These are phyloP conservation scores for Triplophysa tibetana DNA, from an alignment of 2,113 vertebrate genomes.

Conservation along the genomic window DNA sequence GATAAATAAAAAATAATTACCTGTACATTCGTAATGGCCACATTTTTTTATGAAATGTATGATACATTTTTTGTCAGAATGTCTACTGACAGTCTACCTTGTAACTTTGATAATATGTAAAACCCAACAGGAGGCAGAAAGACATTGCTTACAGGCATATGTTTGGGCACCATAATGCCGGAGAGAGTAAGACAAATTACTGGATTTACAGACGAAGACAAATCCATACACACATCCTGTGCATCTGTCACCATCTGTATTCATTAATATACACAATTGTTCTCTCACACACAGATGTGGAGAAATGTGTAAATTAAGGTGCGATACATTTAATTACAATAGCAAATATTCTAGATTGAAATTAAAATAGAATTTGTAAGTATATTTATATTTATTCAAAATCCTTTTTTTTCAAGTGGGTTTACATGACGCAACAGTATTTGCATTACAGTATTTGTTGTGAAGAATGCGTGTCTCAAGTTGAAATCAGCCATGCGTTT, in stretches of 20 bases:
- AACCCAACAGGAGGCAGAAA: not conserved
- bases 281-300: constrained; percentile 27
- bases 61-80: too few relatives aligned
- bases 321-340: constrained; percentile 1
- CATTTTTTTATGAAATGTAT: too few relatives aligned
- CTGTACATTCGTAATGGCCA: too few relatives aligned
- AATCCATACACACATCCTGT: constrained; percentile 8
- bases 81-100: not conserved
- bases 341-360: not conserved
- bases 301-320: not conserved
- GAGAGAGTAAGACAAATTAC: constrained; percentile 27
- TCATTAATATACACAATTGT: not conserved
- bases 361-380: too few relatives aligned
- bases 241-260: not conserved
- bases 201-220: constrained; percentile 13
- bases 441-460: too few relatives aligned
- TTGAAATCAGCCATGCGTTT: too few relatives aligned
- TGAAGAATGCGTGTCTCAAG: too few relatives aligned
- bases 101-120: not conserved
- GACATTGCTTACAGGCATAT: constrained; percentile 26
- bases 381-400: too few relatives aligned
- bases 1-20: too few relatives aligned
- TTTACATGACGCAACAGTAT: too few relatives aligned
- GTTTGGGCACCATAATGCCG: constrained; percentile 10
- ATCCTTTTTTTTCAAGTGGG: too few relatives aligned